Evolutionary conservation across 1,140 invertebrate genomes (phyloP), one percentile per base, ranked within the genome.

Genomic region (Pseudoatta argentina): DNA sequence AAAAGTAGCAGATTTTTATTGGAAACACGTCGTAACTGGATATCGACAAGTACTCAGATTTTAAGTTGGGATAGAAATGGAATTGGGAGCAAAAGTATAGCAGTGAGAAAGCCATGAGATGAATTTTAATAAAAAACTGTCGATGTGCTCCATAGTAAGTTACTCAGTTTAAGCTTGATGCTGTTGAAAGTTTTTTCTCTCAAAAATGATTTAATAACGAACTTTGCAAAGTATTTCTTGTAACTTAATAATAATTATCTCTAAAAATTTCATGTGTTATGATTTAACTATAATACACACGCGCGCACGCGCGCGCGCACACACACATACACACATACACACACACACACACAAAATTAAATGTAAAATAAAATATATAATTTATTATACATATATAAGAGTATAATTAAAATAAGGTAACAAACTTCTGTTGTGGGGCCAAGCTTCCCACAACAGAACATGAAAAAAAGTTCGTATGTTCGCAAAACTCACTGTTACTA

Each of bases 21-120:
- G 85, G 85, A 88, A 86, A 90, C 87, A 90, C 87, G 87, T 86
- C 82, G 87, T 87, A 78, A 83, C 82, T 82, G 87, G 85, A 87
- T 88, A 88, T 90, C 88, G 77, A 78, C 69, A 87, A 87, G 48
- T 87, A 55, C 73, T 85, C 66, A 57, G 79, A 85, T 85, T 87
- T 83, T 83, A 83, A 18, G 39, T 53, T 82, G 86, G 44, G 57
- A 67, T 63, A 27, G 55, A 59, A 69, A 87, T 67, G 44, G 85
- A 48, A 48, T 86, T 71, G 44, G 85, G 53, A 51, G 39, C 7
- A 44, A 21, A 8, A 10, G 55, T 51, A 39, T 55, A 73, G 81
- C 59, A 48, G 71, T 21, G 76, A 78, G 69, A 87, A 55, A 48
- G 48, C 30, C 82, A 72, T 85, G 86, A 71, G 86, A 85, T 86